phyloP scores from a whole-genome alignment of 2,888 invertebrate species.

The Sphaeridia pumilis region DNA sequence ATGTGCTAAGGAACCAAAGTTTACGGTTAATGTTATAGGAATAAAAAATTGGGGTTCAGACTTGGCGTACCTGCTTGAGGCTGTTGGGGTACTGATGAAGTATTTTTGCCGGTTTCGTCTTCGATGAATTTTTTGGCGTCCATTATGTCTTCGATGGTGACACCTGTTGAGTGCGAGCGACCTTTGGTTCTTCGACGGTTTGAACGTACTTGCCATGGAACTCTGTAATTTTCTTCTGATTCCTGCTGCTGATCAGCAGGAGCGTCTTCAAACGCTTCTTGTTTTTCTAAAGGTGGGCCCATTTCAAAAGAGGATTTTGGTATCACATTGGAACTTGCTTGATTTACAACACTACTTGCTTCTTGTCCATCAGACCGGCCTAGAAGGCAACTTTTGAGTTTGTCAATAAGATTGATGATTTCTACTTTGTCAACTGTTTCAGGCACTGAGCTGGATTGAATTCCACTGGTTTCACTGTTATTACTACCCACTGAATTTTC shows the following conservation, averaged over 20 bases:
- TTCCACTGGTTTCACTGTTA: conserved; percentile 21
- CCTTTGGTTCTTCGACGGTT: conserved; percentile 42
- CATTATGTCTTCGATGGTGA: conserved; percentile 66
- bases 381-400: conserved; percentile 44
- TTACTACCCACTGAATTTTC: conserved; percentile 54
- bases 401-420: conserved; percentile 55
- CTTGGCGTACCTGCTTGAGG: background rate
- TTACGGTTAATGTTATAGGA: too few species aligned
- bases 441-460: background rate
- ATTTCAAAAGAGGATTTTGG: background rate
- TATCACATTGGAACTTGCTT: background rate
- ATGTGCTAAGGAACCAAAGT: background rate
- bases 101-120: conserved; percentile 40
- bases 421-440: conserved; percentile 38
- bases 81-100: background rate
- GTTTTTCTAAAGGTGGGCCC: background rate
- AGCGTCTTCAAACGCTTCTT: too few species aligned
- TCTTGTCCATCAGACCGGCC: background rate
- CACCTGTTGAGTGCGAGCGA: conserved; percentile 65
- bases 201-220: conserved; percentile 37
- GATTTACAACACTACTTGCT: background rate
- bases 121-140: conserved; percentile 65
- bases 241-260: background rate
- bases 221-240: conserved; percentile 13
- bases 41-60: background rate